Evolutionary conservation across 1,140 invertebrate genomes (phyloP).

Genomic region (Wiebesia pumilae): DNA sequence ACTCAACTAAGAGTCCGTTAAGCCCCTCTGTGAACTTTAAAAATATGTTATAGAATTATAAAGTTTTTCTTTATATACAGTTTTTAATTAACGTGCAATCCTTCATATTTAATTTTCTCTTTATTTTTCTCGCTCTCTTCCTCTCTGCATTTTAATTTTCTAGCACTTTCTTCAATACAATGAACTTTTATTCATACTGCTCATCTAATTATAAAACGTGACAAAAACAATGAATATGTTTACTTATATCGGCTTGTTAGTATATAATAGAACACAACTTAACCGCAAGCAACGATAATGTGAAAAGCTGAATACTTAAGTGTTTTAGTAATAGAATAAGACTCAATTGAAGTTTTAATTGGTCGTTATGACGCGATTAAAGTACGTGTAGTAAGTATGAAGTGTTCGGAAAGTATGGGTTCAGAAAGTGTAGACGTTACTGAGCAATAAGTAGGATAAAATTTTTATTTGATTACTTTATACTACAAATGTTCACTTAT

Average conservation of each 20-base stretch:
- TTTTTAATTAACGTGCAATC: not conserved
- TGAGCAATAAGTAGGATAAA: slow-evolving; percentile 16
- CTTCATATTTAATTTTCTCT: not conserved
- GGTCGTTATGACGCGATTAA: slow-evolving; percentile 29
- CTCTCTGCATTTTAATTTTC: not conserved
- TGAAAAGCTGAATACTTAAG: slow-evolving; percentile 13
- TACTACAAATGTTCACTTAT: slow-evolving; percentile 9
- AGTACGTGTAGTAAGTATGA: not conserved
- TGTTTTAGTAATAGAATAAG: slow-evolving; percentile 40
- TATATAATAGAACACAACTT: not conserved
- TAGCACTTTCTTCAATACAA: not conserved
- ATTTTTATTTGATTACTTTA: slow-evolving; percentile 36
- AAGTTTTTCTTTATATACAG: not conserved
- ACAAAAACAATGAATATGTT: not conserved
- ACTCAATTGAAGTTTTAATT: slow-evolving; percentile 31
- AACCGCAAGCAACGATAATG: not conserved
- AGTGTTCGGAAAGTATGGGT: not conserved
- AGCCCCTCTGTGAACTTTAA: not conserved
- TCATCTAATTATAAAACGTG: not conserved
- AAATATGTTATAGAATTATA: not conserved
- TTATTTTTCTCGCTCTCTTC: not conserved
- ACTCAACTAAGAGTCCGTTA: not conserved
- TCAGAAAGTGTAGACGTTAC: not conserved
- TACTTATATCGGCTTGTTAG: not conserved
- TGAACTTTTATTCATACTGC: not conserved